Conservation (phyloP, 2,797 vertebrate genomes). For the Coilia nasus region DNA sequence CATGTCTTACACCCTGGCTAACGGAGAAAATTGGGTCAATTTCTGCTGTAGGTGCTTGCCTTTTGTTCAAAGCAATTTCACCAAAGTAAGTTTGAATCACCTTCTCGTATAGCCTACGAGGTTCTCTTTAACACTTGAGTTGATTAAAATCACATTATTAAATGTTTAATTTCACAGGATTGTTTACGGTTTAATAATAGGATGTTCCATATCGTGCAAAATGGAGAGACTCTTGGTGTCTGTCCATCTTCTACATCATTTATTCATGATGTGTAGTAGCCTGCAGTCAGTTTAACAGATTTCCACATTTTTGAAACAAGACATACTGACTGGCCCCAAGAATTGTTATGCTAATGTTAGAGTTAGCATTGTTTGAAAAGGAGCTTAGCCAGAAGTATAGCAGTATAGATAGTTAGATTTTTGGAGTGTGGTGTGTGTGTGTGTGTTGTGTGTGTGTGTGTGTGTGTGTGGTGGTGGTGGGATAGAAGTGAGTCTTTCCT, state of each 20-base stretch:
- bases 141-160: background rate
- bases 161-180: background rate
- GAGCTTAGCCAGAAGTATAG: background rate
- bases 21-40: slow-evolving; percentile 63
- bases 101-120: background rate
- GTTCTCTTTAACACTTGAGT: background rate
- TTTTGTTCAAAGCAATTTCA: slow-evolving; percentile 50
- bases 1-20: slow-evolving; percentile 57
- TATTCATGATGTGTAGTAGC: slow-evolving; percentile 22
- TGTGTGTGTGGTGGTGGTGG: background rate
- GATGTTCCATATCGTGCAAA: background rate
- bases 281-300: slow-evolving; percentile 24
- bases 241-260: slow-evolving; percentile 1
- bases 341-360: slow-evolving; percentile 25
- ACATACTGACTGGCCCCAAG: slow-evolving; percentile 3
- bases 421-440: background rate
- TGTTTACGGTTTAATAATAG: background rate
- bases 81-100: slow-evolving; percentile 34
- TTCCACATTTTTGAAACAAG: slow-evolving; percentile 16
- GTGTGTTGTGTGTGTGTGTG: background rate
- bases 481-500: slow-evolving; percentile 37
- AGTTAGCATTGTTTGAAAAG: slow-evolving; percentile 24
- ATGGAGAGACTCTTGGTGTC: background rate
- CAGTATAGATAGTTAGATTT: slow-evolving; percentile 3
- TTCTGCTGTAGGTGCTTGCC: slow-evolving; percentile 59